Evolutionary conservation across 2,113 vertebrate genomes (phyloP), one percentile per base, ranked within the genome.

Genomic region (Proterorhinus semilunaris): DNA sequence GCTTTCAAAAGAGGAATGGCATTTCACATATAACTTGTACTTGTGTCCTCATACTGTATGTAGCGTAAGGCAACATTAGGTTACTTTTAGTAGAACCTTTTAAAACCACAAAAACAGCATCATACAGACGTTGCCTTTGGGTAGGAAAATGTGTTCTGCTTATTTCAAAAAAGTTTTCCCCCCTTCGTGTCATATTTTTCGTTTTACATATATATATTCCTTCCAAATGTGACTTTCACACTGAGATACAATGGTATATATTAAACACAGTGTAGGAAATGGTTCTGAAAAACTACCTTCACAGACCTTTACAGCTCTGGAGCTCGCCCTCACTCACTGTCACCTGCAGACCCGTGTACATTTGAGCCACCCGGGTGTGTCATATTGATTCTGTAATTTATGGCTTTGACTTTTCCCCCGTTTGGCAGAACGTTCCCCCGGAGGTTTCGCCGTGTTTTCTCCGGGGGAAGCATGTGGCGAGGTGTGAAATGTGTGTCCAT

Each of bases 281-380:
- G 6, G 8, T 27, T 17, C 17, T 55, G 27, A 12, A 8, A n/a
- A 43, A 55, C 21, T 27, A 51, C 16, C 16, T 36, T 36, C 27
- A 12, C 10, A 51, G 15, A n/a, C 42, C 13, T n/a, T 61, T 15
- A 10, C 42, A n/a, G 0, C 42, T 8, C 13, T 5, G 8, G 58
- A n/a, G 11, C 55, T 15, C 21, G 2, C 21, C 12, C 80, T 79
- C 65, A 70, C 80, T 73, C 66, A 54, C 70, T 5, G 66, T 72
- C 79, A 72, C 68, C 72, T 80, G 13, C 62, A 75, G 66, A 54
- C 53, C 27, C 10, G 36, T 44, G 10, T 49, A 68, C 68, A 64
- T 15, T 66, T 79, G 80, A 81, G 72, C 63, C 70, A 65, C 65
- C 68, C 81, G 82, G 81, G 71, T 84, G 84, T 70, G 69, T 72